phyloP scores from a whole-genome alignment of 30 jellyfish, hydroid and myxozoan species.

The Sanderia malayensis region DNA sequence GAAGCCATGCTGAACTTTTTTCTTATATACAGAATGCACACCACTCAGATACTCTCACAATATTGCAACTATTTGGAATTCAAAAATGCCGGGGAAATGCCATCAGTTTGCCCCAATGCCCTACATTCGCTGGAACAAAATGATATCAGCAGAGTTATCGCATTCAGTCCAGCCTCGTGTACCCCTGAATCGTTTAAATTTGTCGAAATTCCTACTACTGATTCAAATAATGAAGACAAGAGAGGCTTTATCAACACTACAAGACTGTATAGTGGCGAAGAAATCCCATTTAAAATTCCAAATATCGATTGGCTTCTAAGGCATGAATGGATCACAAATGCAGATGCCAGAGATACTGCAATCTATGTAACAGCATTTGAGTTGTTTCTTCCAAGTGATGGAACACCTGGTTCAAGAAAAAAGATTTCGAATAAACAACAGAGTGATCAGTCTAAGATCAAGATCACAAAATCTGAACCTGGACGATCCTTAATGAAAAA shows the following conservation, averaged over 20 bases:
- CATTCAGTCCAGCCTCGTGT: conserved; percentile 17
- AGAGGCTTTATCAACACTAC: conserved; percentile 24
- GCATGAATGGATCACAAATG: too few species aligned
- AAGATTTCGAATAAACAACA: neutral
- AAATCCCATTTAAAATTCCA: conserved; percentile 41
- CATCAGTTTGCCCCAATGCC: conserved; percentile 33
- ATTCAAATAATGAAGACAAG: neutral
- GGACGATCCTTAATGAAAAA: neutral
- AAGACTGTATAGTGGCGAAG: conserved; percentile 33
- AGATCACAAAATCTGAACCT: neutral
- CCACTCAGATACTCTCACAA: conserved; percentile 19
- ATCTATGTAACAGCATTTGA: too few species aligned
- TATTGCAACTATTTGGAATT: conserved; percentile 46
- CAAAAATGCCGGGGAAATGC: conserved; percentile 47
- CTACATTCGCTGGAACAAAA: conserved; percentile 8
- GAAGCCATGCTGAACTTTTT: conserved; percentile 18
- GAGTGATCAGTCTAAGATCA: neutral
- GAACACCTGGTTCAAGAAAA: neutral
- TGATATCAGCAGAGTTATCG: conserved; percentile 30
- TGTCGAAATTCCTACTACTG: conserved; percentile 37
- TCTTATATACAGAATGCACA: conserved; percentile 26
- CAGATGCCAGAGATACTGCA: too few species aligned
- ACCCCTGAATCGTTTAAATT: conserved; percentile 12
- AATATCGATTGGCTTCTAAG: too few species aligned
- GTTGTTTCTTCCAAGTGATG: too few species aligned